Conservation (phyloP, 2,113 vertebrate species). For the Perca flavescens region DNA sequence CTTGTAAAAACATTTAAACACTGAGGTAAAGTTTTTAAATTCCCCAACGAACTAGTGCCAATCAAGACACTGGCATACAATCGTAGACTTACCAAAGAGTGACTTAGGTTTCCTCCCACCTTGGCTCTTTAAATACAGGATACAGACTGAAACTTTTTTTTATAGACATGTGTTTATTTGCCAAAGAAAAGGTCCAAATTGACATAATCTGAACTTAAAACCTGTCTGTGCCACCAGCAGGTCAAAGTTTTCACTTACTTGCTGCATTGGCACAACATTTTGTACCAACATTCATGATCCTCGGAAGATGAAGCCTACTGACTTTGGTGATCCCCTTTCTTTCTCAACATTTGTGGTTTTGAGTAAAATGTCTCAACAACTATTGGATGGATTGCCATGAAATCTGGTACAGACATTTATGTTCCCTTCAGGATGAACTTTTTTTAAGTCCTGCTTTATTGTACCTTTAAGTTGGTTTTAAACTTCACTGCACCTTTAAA, state of each 20-base stretch:
- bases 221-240: neutral
- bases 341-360: conserved; percentile 3
- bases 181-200: conserved; percentile 16
- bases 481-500: too few relatives aligned
- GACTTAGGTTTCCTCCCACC: conserved; percentile 39
- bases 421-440: neutral
- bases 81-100: conserved; percentile 18
- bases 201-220: conserved; percentile 8
- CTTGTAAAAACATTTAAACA: conserved; percentile 74
- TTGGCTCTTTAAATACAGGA: conserved; percentile 14
- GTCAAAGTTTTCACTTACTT: neutral
- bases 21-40: conserved; percentile 63
- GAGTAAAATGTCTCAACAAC: neutral
- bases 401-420: neutral
- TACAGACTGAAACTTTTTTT: conserved; percentile 1
- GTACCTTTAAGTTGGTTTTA: too few relatives aligned
- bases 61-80: conserved; percentile 53
- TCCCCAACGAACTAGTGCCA: conserved; percentile 60
- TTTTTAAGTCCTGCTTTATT: too few relatives aligned
- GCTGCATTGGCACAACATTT: neutral
- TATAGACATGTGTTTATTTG: neutral
- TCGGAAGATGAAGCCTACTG: neutral
- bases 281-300: neutral
- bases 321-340: neutral
- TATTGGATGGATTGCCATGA: neutral